These are phyloP conservation scores for Agrypnia vestita DNA, from an alignment of 1,140 invertebrate species.

Conservation along the genomic window DNA sequence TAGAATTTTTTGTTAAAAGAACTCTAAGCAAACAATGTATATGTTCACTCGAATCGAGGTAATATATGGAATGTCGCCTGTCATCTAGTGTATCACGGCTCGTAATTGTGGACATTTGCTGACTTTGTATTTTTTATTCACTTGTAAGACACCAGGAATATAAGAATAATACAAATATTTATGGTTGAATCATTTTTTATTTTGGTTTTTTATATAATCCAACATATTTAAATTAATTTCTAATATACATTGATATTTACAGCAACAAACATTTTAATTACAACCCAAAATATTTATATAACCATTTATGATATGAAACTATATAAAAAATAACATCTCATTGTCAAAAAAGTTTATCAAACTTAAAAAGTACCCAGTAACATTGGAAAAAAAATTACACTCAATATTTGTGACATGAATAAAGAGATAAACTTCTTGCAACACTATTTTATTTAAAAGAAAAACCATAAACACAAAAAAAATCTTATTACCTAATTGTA, in stretches of 20 bases:
- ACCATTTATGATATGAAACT: background rate
- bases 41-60: background rate
- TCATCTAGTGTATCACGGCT: background rate
- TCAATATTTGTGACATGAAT: background rate
- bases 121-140: background rate
- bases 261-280: conserved; percentile 37
- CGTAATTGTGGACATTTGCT: too few species aligned
- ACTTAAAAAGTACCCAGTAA: background rate
- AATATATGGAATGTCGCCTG: background rate
- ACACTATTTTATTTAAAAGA: too few species aligned
- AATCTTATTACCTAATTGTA: too few species aligned
- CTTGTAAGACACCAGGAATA: background rate
- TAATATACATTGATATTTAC: conserved; percentile 40
- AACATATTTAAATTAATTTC: conserved; percentile 33
- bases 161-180: background rate
- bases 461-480: too few species aligned
- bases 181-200: conserved; percentile 12
- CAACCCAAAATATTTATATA: conserved; percentile 24
- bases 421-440: background rate
- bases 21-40: too few species aligned
- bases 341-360: background rate
- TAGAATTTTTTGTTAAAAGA: background rate
- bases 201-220: conserved; percentile 28
- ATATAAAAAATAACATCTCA: background rate
- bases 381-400: background rate